These are phyloP conservation scores for Scaptomyza reducta DNA, from an alignment of 2,888 invertebrate genomes.

Conservation along the genomic window DNA sequence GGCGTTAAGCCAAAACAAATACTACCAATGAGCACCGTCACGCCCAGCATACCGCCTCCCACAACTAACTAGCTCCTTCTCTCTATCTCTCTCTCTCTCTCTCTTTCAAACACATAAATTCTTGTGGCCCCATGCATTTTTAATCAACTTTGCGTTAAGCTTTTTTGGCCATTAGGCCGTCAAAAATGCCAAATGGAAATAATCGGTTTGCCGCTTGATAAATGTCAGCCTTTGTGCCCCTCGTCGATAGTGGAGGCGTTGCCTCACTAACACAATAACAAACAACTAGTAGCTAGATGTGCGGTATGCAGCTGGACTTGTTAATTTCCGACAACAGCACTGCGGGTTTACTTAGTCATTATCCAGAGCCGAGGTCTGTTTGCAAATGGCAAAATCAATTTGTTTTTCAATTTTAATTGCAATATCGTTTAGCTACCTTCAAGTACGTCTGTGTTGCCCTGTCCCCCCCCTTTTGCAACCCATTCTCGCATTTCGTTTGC, in stretches of 20 bases:
- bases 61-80: no score
- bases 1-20: conserved; percentile 61
- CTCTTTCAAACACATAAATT: not conserved
- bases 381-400: conserved; percentile 73
- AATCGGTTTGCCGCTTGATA: conserved; percentile 53
- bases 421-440: conserved; percentile 56
- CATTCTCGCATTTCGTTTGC: conserved; percentile 8
- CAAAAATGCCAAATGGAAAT: conserved; percentile 51
- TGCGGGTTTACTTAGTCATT: conserved; percentile 58
- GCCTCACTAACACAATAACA: not conserved
- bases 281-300: conserved; percentile 11
- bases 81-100: no score
- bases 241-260: no score
- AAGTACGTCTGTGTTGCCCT: conserved; percentile 37
- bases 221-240: conserved; percentile 48
- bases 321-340: conserved; percentile 51
- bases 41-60: not conserved
- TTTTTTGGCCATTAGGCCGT: conserved; percentile 61
- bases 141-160: conserved; percentile 54
- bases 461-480: conserved; percentile 3
- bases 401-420: conserved; percentile 67
- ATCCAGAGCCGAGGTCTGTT: conserved; percentile 34
- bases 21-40: conserved; percentile 16
- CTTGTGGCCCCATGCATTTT: conserved; percentile 60
- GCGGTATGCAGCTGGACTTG: conserved; percentile 28